Evolutionary conservation across 1,140 invertebrate species (phyloP).

Genomic region (Sminthurides bifidus): DNA sequence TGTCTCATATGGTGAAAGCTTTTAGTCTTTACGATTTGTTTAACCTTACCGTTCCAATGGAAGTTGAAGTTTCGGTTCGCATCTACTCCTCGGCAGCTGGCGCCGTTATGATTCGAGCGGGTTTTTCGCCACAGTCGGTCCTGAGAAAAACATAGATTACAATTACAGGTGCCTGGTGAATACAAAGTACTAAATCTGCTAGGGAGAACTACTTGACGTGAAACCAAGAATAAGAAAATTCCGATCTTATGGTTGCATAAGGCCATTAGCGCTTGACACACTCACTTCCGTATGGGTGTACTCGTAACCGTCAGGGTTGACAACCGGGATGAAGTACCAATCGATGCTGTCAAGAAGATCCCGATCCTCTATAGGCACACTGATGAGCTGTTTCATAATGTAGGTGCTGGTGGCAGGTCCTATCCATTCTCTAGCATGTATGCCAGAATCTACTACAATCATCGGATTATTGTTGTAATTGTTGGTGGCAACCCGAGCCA

Average conservation of each 20-base stretch:
- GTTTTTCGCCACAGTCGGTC: slow-evolving; percentile 30
- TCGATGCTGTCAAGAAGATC: slow-evolving; percentile 58
- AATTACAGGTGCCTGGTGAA: too few relatives aligned
- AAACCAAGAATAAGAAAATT: too few relatives aligned
- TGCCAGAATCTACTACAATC: slow-evolving; percentile 53
- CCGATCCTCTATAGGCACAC: slow-evolving; percentile 53
- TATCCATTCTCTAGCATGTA: slow-evolving; percentile 52
- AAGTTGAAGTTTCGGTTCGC: slow-evolving; percentile 23
- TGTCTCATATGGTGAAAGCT: too few relatives aligned
- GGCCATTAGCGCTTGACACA: background rate
- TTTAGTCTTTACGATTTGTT: too few relatives aligned
- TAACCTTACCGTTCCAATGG: slow-evolving; percentile 16
- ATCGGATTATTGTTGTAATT: slow-evolving; percentile 22
- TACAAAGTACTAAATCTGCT: too few relatives aligned
- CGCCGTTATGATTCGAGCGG: slow-evolving; percentile 17
- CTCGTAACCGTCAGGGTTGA: slow-evolving; percentile 77
- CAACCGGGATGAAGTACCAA: slow-evolving; percentile 63
- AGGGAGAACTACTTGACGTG: too few relatives aligned
- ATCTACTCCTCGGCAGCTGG: slow-evolving; percentile 24
- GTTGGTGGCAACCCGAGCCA: slow-evolving; percentile 46
- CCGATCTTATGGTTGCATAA: too few relatives aligned
- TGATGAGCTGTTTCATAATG: slow-evolving; percentile 64
- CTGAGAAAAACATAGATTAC: background rate
- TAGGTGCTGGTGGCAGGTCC: slow-evolving; percentile 70
- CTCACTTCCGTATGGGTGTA: slow-evolving; percentile 50